phyloP scores from a whole-genome alignment of 2,888 invertebrate species.

The Tortrix viridana region DNA sequence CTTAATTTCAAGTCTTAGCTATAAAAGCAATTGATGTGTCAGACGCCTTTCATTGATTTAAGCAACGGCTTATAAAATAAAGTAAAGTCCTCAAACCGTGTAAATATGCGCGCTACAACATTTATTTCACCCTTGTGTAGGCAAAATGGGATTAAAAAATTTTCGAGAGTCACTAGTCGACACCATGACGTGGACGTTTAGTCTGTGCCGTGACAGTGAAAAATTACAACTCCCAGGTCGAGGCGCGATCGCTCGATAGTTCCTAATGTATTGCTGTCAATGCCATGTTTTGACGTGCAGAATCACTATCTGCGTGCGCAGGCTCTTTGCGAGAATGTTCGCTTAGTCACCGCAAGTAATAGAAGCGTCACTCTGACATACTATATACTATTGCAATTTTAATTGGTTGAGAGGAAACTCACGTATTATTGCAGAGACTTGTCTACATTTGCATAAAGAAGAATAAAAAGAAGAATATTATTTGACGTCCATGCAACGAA shows the following conservation, averaged over 20 bases:
- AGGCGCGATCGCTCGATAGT: slow-evolving; percentile 73
- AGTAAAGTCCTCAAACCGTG: slow-evolving; percentile 47
- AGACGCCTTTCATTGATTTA: not conserved
- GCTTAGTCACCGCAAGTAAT: slow-evolving; percentile 68
- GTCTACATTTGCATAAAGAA: slow-evolving; percentile 20
- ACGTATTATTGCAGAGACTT: slow-evolving; percentile 3
- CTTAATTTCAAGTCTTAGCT: slow-evolving; percentile 47
- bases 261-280: slow-evolving; percentile 82
- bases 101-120: slow-evolving; percentile 54
- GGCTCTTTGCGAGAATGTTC: slow-evolving; percentile 52
- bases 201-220: slow-evolving; percentile 78
- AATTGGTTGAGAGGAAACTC: slow-evolving; percentile 45
- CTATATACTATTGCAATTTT: slow-evolving; percentile 54
- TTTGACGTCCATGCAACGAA: too few relatives aligned
- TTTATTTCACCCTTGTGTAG: slow-evolving; percentile 60
- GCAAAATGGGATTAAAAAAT: slow-evolving; percentile 75
- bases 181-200: slow-evolving; percentile 77
- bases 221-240: slow-evolving; percentile 72
- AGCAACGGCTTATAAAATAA: not conserved
- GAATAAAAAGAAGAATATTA: not conserved
- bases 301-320: slow-evolving; percentile 65
- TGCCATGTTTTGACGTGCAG: slow-evolving; percentile 76
- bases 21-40: slow-evolving; percentile 44
- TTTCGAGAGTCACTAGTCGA: slow-evolving; percentile 78
- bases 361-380: slow-evolving; percentile 57